A percentile compares a stretch with the other conserved stretches of the same genome.
Conservation (phyloP, 1,140 invertebrate species). For the Drosophila varians region DNA sequence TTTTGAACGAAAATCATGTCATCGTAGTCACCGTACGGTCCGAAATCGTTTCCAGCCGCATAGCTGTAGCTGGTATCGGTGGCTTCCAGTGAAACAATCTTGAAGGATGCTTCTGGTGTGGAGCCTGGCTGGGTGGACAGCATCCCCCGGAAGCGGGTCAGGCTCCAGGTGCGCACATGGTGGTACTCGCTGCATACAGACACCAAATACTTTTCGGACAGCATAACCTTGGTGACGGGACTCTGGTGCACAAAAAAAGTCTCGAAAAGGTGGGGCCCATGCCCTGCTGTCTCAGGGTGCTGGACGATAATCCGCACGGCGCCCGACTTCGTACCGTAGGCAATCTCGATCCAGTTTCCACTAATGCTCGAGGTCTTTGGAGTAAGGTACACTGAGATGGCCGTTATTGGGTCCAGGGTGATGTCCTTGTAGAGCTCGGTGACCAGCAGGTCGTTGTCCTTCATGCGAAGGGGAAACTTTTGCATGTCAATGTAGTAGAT, state of each 20-base stretch:
- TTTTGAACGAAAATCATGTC: conserved; percentile 99
- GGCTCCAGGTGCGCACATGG: conserved; percentile 98
- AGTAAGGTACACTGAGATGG: conserved; percentile 99
- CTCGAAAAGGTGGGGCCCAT: conserved; percentile 98
- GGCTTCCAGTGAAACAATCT: conserved; percentile 87
- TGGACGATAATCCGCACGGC: conserved; percentile 98
- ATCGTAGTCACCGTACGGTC: conserved; percentile 98
- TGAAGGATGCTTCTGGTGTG: conserved; percentile 97
- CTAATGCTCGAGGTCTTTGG: conserved; percentile 97
- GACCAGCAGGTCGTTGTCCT: conserved; percentile 98
- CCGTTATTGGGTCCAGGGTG: conserved; percentile 96
- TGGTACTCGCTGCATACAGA: conserved; percentile 99
- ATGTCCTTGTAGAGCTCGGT: conserved; percentile 98
- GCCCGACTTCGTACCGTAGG: conserved; percentile 98
- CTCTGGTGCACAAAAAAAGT: conserved; percentile 99
- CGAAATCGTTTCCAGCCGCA: conserved; percentile 92
- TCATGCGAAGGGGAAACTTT: conserved; percentile 99
- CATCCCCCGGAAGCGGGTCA: conserved; percentile 97
- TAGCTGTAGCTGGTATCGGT: conserved; percentile 91
- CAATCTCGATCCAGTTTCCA: conserved; percentile 99
- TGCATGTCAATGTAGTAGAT: conserved; percentile 99
- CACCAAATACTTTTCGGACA: conserved; percentile 98
- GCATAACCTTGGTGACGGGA: conserved; percentile 96
- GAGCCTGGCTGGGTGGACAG: conserved; percentile 99
- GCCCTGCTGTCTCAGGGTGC: conserved; percentile 98